Conservation (phyloP, 35 echinoderm and acorn worm species). For the Ptychodera flava region DNA sequence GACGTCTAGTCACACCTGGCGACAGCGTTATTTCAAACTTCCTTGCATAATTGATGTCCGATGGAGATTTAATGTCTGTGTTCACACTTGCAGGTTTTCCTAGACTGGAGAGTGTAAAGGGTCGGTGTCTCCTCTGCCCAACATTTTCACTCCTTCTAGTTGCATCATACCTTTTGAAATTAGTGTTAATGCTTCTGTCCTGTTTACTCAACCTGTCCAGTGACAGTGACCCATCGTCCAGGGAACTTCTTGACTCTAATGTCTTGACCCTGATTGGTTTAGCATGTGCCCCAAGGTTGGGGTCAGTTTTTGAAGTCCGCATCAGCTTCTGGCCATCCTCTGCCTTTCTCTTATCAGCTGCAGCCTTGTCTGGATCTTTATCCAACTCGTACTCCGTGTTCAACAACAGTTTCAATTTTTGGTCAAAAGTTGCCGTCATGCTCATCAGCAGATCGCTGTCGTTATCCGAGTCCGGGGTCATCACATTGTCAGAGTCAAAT, state of each 20-base stretch:
- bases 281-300: constrained; percentile 9
- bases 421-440: constrained; percentile 67
- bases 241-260: constrained; percentile 4
- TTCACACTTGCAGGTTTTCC: no score
- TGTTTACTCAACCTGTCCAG: not conserved
- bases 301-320: constrained; percentile 3
- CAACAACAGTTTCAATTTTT: constrained; percentile 39
- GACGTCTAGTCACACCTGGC: no score
- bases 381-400: constrained; percentile 35
- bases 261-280: constrained; percentile 18
- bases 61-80: no score
- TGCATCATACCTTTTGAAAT: no score
- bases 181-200: no score
- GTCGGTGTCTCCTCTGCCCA: no score
- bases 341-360: not conserved
- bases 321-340: not conserved
- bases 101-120: no score
- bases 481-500: constrained; percentile 20
- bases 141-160: no score
- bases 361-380: constrained; percentile 24
- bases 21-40: no score
- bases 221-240: not conserved
- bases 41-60: not conserved
- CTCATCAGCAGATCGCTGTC: constrained; percentile 65
- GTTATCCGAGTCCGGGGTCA: constrained; percentile 20